Base-by-base conservation (phyloP, 2,797 vertebrate species). In the Enteromius unitaeniatus region DNA sequence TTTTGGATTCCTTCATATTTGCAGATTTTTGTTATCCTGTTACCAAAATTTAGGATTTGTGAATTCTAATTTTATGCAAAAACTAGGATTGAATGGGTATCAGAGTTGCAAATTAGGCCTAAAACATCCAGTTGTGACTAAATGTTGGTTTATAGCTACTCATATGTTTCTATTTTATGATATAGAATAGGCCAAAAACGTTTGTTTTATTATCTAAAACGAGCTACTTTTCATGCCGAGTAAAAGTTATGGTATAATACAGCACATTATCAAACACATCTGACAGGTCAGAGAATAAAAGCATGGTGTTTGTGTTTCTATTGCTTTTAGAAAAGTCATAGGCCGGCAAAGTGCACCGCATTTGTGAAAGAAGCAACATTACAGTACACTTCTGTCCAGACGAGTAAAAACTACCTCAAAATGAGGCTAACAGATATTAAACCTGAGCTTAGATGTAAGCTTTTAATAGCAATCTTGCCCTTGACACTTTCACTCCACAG, bases 401-500 rank as follows among this genome's bases (percentile, higher is more conserved):
- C 7, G 7, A 64, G 21, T 60, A 23, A 76, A 58, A 60, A 40
- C 13, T 11, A 34, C 49, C 21, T 34, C 6, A 55, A 31, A 75
- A 6, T 53, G 17, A 55, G 19, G n/a, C 5, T 7, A 19, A 47
- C 40, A 64, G 17, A 49, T n/a, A 42, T 26, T 77, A 77, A 62
- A 62, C 76, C 60, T 78, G 21, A 65, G 21, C 31, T 13, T 21
- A 58, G 7, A 81, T 47, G 2, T 51, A 70, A 17, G n/a, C 45
- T 45, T 70, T 26, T 45, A 58, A 45, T 31, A 58, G 65, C 28
- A 34, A 26, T 47, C 53, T 73, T 60, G 19, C 53, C 53, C 42
- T 73, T 62, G 68, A 73, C 53, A 60, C 53, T 42, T 81, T 72
- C 10, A 79, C 47, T 68, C 64, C 17, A 68, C 7, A 51, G 45